These are phyloP conservation scores for Raja brachyura DNA, from an alignment of 2,113 vertebrate genomes.

Conservation along the genomic window DNA sequence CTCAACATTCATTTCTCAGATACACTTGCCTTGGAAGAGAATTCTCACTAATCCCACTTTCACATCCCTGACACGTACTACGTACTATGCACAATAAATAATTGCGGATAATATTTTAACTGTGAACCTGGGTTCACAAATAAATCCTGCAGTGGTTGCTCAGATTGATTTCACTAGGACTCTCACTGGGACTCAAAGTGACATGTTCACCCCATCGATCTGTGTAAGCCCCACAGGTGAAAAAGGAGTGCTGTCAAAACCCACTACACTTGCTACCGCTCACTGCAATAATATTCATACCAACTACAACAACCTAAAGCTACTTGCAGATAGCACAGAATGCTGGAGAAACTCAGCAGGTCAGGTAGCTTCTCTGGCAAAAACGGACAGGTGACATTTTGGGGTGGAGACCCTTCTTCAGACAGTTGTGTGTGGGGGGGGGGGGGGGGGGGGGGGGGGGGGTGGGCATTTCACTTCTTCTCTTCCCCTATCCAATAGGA, in stretches of 20 bases:
- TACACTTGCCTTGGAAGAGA: background rate
- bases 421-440: too few relatives aligned
- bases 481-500: too few relatives aligned
- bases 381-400: too few relatives aligned
- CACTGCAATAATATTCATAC: background rate
- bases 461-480: too few relatives aligned
- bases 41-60: too few relatives aligned
- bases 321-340: background rate
- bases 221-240: background rate
- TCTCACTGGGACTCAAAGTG: background rate
- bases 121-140: background rate
- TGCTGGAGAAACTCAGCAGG: background rate
- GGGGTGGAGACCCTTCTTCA: too few relatives aligned
- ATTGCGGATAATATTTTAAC: background rate
- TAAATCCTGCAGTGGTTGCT: background rate
- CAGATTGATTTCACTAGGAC: constrained; percentile 3
- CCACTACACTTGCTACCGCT: background rate
- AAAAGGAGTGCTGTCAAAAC: background rate
- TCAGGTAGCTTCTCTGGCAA: too few relatives aligned
- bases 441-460: too few relatives aligned
- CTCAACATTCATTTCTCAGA: background rate
- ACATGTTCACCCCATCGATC: background rate
- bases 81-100: too few relatives aligned
- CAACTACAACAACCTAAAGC: background rate
- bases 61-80: too few relatives aligned